phyloP scores from a whole-genome alignment of 2,797 vertebrate genomes.

The Arctocebus calabarensis region DNA sequence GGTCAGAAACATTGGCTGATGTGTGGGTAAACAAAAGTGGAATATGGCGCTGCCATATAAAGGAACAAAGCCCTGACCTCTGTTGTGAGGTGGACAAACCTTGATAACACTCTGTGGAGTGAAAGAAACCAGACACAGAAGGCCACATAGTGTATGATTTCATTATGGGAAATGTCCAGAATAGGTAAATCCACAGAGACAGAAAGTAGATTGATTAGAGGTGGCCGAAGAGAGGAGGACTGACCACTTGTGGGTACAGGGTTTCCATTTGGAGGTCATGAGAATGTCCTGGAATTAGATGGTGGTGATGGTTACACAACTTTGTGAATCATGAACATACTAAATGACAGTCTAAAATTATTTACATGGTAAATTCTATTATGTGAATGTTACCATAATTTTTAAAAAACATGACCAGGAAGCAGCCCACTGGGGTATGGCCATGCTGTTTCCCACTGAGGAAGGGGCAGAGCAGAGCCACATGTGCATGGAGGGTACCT shows the following conservation, averaged over 20 bases:
- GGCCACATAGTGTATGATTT: rapidly evolving
- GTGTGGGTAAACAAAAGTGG: background rate
- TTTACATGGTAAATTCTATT: background rate
- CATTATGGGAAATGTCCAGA: background rate
- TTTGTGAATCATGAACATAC: background rate
- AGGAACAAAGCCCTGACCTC: background rate
- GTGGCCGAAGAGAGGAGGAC: background rate
- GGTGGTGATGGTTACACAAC: background rate
- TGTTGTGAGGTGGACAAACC: rapidly evolving
- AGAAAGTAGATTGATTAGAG: rapidly evolving
- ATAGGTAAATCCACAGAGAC: background rate
- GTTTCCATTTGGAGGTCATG: background rate
- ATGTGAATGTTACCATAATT: background rate
- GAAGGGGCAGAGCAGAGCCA: background rate
- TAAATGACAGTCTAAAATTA: background rate
- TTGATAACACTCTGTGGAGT: rapidly evolving
- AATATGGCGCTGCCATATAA: no score
- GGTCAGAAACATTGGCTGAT: no score
- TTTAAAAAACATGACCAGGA: background rate
- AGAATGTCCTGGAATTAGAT: background rate
- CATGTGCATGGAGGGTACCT: background rate
- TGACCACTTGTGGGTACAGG: background rate
- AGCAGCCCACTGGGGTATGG: background rate
- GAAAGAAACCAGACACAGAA: background rate
- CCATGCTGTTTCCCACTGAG: rapidly evolving